Evolutionary conservation across 92 coral and sea anemone species (phyloP).

Genomic region (Chrysogorgia sp.): DNA sequence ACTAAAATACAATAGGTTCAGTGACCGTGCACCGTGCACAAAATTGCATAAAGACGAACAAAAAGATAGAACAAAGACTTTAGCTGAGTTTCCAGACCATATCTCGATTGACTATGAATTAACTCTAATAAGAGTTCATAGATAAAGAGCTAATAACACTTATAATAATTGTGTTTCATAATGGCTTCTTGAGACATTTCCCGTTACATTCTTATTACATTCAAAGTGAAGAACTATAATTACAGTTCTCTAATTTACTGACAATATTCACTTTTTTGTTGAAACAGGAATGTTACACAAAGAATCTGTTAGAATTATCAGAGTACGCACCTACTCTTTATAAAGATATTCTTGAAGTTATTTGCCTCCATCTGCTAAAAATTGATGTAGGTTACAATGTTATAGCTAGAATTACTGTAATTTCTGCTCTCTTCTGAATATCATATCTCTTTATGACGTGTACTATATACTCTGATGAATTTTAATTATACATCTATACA

Average conservation of each 20-base stretch:
- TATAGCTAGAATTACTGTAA: neutral
- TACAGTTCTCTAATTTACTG: neutral
- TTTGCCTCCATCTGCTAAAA: conserved; percentile 71
- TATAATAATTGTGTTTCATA: neutral
- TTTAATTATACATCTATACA: too few species aligned
- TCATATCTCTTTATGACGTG: neutral
- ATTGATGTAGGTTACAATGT: conserved; percentile 75
- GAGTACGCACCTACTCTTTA: conserved; percentile 73
- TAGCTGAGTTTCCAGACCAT: too few species aligned
- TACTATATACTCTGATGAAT: too few species aligned
- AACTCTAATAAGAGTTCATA: too few species aligned
- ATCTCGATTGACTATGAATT: too few species aligned
- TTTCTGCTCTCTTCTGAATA: too few species aligned
- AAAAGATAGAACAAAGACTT: too few species aligned
- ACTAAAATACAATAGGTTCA: too few species aligned
- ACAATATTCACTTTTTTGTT: neutral
- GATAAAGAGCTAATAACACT: too few species aligned
- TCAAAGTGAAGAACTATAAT: neutral
- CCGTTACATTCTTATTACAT: neutral
- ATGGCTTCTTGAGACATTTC: neutral
- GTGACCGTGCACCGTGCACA: too few species aligned
- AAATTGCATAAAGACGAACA: too few species aligned
- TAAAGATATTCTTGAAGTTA: conserved; percentile 70
- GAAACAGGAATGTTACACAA: conserved; percentile 81
- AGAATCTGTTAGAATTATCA: conserved; percentile 71